These are phyloP conservation scores for Hofmannophila pseudospretella DNA, from an alignment of 2,888 invertebrate genomes.

Conservation along the genomic window DNA sequence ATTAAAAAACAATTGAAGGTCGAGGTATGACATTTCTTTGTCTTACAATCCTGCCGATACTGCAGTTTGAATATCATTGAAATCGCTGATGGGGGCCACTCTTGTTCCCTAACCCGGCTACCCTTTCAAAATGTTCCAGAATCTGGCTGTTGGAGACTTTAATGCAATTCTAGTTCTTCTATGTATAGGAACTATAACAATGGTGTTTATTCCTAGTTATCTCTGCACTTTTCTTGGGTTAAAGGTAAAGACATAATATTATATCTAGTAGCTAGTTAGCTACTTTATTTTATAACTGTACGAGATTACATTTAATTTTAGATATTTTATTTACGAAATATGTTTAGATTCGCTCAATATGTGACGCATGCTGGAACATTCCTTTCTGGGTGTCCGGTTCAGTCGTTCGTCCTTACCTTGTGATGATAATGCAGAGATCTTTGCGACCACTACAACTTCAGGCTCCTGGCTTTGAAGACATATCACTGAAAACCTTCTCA, in stretches of 20 bases:
- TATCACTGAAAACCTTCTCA: conserved; percentile 55
- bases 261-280: neutral
- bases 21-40: too few species aligned
- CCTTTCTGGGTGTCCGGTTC: conserved; percentile 52
- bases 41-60: too few species aligned
- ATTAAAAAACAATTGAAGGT: too few species aligned
- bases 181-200: conserved; percentile 22
- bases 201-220: conserved; percentile 32
- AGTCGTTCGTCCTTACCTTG: conserved; percentile 43
- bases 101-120: too few species aligned
- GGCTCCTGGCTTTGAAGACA: conserved; percentile 44
- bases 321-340: too few species aligned
- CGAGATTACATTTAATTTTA: too few species aligned
- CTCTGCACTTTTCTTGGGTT: conserved; percentile 30
- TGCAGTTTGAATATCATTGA: too few species aligned
- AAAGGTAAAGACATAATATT: conserved; percentile 22
- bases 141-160: conserved; percentile 31
- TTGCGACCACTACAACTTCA: conserved; percentile 39
- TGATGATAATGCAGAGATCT: conserved; percentile 54
- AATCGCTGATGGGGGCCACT: too few species aligned
- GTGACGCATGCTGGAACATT: conserved; percentile 45
- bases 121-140: conserved; percentile 33
- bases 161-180: conserved; percentile 30
- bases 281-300: too few species aligned
- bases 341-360: conserved; percentile 40